Percentiles rank a stretch among this genome's conserved stretches.
Evolutionary conservation across 1,140 invertebrate genomes (phyloP).

Genomic region (Bombus superbus): DNA sequence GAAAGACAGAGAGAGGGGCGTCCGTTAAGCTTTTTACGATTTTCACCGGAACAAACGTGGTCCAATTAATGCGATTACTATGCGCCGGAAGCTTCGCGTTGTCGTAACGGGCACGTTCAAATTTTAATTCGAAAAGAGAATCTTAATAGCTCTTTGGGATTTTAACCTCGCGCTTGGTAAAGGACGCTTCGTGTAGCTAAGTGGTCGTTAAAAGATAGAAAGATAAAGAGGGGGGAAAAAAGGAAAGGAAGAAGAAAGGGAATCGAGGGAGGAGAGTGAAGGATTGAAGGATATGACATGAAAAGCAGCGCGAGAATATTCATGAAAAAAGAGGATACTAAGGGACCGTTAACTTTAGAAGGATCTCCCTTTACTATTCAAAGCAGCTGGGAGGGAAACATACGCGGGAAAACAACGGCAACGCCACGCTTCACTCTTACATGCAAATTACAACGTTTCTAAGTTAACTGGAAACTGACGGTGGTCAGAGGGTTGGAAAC

Average conservation of each 20-base stretch:
- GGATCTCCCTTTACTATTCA: constrained; percentile 42
- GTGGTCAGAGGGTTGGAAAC: constrained; percentile 6
- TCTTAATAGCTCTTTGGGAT: background rate
- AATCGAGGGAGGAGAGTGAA: background rate
- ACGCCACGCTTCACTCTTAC: background rate
- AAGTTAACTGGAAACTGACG: background rate
- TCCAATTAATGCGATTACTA: constrained; percentile 16
- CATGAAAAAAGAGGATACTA: constrained; percentile 35
- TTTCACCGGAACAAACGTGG: constrained; percentile 6
- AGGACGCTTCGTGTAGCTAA: background rate
- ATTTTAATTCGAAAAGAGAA: constrained; percentile 25
- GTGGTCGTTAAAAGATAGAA: constrained; percentile 1
- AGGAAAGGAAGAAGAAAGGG: background rate
- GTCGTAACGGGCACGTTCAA: background rate
- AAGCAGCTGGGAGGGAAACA: constrained; percentile 26
- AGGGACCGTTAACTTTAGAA: constrained; percentile 9
- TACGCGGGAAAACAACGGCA: background rate
- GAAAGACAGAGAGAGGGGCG: background rate
- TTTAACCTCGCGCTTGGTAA: background rate
- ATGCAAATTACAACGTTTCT: constrained; percentile 23
- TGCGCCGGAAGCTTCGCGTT: background rate
- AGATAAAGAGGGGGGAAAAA: background rate
- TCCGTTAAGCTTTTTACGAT: constrained; percentile 16
- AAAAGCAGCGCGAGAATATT: constrained; percentile 27
- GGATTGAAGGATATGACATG: background rate